Evolutionary conservation across 2,113 vertebrate species (phyloP), one percentile per base, ranked within the genome.

Genomic region (Orycteropus afer): DNA sequence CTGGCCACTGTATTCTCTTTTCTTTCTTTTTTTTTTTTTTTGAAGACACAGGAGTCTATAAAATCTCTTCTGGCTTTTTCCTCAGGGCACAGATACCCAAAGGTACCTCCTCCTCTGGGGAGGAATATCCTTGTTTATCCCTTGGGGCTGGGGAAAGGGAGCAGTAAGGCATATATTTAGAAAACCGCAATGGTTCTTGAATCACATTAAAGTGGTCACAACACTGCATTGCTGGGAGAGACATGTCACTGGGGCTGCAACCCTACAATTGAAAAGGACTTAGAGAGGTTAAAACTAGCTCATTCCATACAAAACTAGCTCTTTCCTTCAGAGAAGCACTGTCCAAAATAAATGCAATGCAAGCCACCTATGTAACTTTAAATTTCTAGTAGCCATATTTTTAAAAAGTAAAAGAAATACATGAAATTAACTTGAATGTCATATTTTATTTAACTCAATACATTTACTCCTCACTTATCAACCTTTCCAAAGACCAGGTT

Each of bases 11-110:
- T 67, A 32, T 92, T 76, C n/a, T n/a, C n/a, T n/a, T n/a, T n/a
- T n/a, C n/a, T 94, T 74, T 34, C 73, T 27, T 81, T 77, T 88
- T 20, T 88, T 78, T 27, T 78, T 78, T 81, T 23, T 89, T 73
- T 93, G 8, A 80, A 80, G 37, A 76, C 5, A 15, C 29, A 17
- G 42, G 12, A 51, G 20, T 22, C 18, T 57, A 88, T 89, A 61
- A 77, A 61, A 86, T 94, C 65, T 91, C 51, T 71, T 71, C 22
- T 77, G 34, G 34, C 69, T 14, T 81, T 17, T 49, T 69, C n/a
- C 47, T 40, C 55, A 78, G n/a, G 69, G 20, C 29, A 85, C 65
- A 94, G 40, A 71, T 1, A 55, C 11, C 25, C 14, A 18, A 32
- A 51, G 25, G 4, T 8, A 23, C 15, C 23, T 71, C n/a, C 40